Evolutionary conservation across 1,140 invertebrate genomes (phyloP), one percentile per base, ranked within the genome.

Genomic region (Halictus rubicundus): DNA sequence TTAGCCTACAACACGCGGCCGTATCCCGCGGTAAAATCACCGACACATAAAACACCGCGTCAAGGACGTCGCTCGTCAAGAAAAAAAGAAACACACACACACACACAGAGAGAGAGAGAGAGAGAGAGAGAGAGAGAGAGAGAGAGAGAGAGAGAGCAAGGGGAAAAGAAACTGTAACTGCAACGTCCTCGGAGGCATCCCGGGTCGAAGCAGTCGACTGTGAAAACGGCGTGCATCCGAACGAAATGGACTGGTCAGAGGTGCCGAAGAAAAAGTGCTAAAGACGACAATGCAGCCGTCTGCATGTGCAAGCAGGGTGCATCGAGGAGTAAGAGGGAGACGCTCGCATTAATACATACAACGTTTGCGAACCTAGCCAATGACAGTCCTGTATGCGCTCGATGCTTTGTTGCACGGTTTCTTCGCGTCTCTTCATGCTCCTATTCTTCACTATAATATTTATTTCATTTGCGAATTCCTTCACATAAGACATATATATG

Each of bases 151-250:
- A 8, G 32, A 0, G n/a, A 42, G 7, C 21, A 52, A 14, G 14
- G 8, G 63, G 32, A 46, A 32, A 6, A 39, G 46, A 16, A 64
- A 27, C 16, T 16, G 63, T n/a, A 66, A 66, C 66, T 23, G 63
- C 23, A 4, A 57, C 42, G 37, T 46, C 32, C 61, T 66, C 63
- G 63, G 32, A n/a, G 19, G 23, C 49, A 49, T 73, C 49, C 16
- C 49, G 63, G 37, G 59, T 75, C 37, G 49, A 9, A 16, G 23
- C 73, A 54, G 73, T 59, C 63, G 73, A 49, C 73, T 66, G 73
- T 75, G 63, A 75, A 75, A 75, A 66, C 49, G 49, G 73, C 73
- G 49, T 66, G 73, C 23, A 75, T 66, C 73, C 73, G 73, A 59
- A 42, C 49, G 70, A 63, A 73, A 73, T 63, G 59, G 21, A 10